Conservation (phyloP, 2,797 vertebrate species). For the Darevskia nairensis region DNA sequence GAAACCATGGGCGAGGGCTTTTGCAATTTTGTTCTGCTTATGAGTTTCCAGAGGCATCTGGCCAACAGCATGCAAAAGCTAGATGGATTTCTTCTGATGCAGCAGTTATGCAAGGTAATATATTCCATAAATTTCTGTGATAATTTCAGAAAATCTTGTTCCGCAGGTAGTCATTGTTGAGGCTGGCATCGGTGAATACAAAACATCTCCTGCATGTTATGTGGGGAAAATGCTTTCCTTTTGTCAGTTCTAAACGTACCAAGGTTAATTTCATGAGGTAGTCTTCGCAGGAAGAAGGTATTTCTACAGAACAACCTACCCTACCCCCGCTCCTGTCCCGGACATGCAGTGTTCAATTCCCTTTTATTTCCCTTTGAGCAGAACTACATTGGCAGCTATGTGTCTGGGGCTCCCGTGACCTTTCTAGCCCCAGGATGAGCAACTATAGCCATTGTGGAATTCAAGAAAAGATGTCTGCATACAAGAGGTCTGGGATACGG, state of each 20-base stretch:
- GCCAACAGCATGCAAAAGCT: background rate
- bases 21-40: background rate
- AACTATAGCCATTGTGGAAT: slow-evolving; percentile 6
- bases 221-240: background rate
- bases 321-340: too few relatives aligned
- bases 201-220: background rate
- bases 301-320: background rate
- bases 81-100: background rate
- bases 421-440: background rate
- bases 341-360: background rate
- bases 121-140: slow-evolving; percentile 2
- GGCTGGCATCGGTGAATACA: background rate
- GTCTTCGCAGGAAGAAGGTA: background rate
- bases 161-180: background rate
- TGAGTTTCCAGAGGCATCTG: background rate
- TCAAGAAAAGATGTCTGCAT: background rate
- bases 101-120: background rate
- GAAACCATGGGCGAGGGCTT: background rate
- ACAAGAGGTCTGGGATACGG: slow-evolving; percentile 32
- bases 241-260: background rate
- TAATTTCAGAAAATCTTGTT: slow-evolving; percentile 8
- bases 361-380: background rate
- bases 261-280: background rate
- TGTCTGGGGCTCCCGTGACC: background rate
- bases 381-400: background rate